These are phyloP conservation scores for Podotricha telesiphe DNA, from an alignment of 2,888 invertebrate genomes.

Conservation along the genomic window DNA sequence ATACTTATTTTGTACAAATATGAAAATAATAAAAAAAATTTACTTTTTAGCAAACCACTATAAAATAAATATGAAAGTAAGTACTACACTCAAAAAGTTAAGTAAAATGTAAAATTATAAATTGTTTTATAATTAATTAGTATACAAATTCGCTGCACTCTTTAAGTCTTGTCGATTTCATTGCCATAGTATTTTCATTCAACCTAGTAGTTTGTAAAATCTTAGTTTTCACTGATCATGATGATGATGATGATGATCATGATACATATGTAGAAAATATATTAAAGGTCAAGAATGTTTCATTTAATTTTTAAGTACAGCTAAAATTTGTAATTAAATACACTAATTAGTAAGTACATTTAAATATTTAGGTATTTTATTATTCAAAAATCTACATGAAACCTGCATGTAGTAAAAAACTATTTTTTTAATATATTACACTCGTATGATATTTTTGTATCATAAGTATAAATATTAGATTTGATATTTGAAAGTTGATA, in stretches of 20 bases:
- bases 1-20: background rate
- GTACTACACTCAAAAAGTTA: background rate
- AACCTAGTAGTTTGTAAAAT: too few species aligned
- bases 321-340: background rate
- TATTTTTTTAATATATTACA: too few species aligned
- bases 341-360: background rate
- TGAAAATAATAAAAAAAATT: background rate
- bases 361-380: background rate
- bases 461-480: too few species aligned
- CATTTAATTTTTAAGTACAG: too few species aligned
- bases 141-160: slow-evolving; percentile 2
- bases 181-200: too few species aligned
- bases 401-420: slow-evolving; percentile 14
- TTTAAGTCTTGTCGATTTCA: background rate
- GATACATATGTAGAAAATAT: too few species aligned
- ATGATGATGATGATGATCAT: too few species aligned
- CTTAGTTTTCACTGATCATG: too few species aligned
- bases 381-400: background rate
- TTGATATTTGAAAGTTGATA: too few species aligned
- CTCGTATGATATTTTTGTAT: too few species aligned
- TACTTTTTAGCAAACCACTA: too few species aligned
- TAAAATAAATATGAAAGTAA: background rate
- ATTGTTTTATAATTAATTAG: background rate
- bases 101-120: background rate
- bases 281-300: too few species aligned